A percentile compares a stretch with the other conserved stretches of the same genome.
Conservation (phyloP, 2,797 vertebrate species). For the Spea hammondii region DNA sequence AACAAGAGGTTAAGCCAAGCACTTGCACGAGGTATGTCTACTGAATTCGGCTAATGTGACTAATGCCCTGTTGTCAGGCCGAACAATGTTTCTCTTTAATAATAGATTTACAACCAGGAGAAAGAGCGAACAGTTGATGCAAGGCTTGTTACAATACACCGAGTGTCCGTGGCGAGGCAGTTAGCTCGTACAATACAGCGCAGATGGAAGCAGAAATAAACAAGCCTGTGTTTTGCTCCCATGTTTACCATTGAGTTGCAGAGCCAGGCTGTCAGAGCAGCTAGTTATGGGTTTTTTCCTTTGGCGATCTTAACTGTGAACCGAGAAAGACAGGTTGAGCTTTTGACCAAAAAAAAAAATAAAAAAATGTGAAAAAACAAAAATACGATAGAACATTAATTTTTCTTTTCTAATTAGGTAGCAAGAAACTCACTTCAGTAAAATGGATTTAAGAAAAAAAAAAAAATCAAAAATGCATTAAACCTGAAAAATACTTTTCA, state of each 20-base stretch:
- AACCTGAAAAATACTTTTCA: background rate
- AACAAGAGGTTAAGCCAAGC: background rate
- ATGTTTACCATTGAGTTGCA: constrained; percentile 54
- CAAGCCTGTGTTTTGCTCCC: constrained; percentile 52
- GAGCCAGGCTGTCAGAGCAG: constrained; percentile 55
- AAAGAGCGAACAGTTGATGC: constrained; percentile 4
- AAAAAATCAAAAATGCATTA: background rate
- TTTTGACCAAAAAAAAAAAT: constrained; percentile 51
- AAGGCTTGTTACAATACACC: constrained; percentile 6
- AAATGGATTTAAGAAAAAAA: background rate
- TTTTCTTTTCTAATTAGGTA: constrained; percentile 44
- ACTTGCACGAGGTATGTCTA: no score
- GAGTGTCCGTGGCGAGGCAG: constrained; percentile 11
- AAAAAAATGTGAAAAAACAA: no score
- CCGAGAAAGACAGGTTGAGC: constrained; percentile 59
- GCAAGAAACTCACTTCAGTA: constrained; percentile 47
- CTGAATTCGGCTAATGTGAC: no score
- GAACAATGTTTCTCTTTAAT: constrained; percentile 1
- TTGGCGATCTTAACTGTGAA: constrained; percentile 57
- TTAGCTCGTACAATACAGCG: constrained; percentile 34
- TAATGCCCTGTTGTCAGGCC: no score
- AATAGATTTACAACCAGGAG: constrained; percentile 11
- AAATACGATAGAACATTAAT: constrained; percentile 28
- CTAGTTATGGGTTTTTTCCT: constrained; percentile 55
- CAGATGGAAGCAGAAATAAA: constrained; percentile 48